Percentiles rank a stretch among this genome's conserved stretches.
Conservation (phyloP, 2,797 vertebrate species). For the Denticeps clupeoides region DNA sequence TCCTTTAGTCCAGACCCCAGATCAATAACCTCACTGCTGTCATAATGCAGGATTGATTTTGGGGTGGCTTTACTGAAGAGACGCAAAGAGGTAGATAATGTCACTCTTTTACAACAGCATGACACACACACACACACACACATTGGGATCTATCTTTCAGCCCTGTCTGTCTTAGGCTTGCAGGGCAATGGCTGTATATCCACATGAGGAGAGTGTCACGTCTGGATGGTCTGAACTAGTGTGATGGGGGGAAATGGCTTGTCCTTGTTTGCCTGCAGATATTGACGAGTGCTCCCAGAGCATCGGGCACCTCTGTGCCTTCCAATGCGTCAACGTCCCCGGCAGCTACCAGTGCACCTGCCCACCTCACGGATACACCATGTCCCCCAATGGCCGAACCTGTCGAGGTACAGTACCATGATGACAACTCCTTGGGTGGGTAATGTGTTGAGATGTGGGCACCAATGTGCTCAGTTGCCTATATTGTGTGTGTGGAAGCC, state of each 20-base stretch:
- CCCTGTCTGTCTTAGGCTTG: no score
- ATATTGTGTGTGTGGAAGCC: no score
- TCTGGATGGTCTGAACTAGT: no score
- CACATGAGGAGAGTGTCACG: no score
- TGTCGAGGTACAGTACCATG: constrained; percentile 70
- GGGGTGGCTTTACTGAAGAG: constrained; percentile 10
- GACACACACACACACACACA: neutral
- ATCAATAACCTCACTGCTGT: constrained; percentile 18
- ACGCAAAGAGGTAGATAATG: neutral
- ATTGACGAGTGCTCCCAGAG: constrained; percentile 85
- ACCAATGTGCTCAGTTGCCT: no score
- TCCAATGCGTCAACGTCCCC: constrained; percentile 79
- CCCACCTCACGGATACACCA: constrained; percentile 73
- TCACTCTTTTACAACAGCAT: constrained; percentile 4
- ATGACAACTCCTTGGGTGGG: no score
- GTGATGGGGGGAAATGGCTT: neutral
- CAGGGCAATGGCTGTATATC: no score
- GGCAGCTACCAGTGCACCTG: constrained; percentile 89
- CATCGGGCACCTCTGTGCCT: constrained; percentile 75
- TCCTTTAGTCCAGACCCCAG: constrained; percentile 4
- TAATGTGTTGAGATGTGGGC: no score
- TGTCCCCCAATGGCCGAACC: constrained; percentile 75
- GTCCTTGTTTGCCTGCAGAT: constrained; percentile 53
- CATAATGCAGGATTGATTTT: constrained; percentile 25
- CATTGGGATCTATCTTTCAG: no score